Percentiles rank a stretch among this genome's conserved stretches.
Conservation (phyloP, 2,113 vertebrate species). For the Gasterosteus nipponicus region DNA sequence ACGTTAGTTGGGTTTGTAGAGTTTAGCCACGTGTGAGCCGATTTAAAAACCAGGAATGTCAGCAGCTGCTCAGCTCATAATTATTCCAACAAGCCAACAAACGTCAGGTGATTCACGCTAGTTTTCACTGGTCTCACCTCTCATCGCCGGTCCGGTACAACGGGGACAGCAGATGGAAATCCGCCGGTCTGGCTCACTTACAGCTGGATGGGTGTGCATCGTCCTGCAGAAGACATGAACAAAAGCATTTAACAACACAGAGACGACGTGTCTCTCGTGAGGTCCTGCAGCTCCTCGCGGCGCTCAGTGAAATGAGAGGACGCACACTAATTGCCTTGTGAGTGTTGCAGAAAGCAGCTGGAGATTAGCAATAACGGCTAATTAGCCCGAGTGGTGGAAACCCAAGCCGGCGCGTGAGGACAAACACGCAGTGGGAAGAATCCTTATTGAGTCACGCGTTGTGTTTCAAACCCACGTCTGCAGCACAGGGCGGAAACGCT, state of each 20-base stretch:
- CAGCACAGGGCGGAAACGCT: constrained; percentile 5
- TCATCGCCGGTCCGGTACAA: background rate
- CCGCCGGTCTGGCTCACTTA: too few relatives aligned
- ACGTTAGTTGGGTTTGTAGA: too few relatives aligned
- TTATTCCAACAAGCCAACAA: background rate
- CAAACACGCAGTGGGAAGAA: constrained; percentile 48
- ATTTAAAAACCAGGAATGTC: background rate
- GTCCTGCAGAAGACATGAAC: too few relatives aligned
- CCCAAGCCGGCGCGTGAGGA: constrained; percentile 49
- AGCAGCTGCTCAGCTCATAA: background rate
- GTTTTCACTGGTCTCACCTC: background rate
- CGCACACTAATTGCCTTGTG: constrained; percentile 63
- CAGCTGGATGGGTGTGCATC: too few relatives aligned
- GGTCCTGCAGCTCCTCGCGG: background rate
- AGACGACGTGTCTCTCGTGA: too few relatives aligned
- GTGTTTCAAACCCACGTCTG: constrained; percentile 11
- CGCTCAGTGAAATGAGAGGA: constrained; percentile 49
- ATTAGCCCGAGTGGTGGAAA: constrained; percentile 56
- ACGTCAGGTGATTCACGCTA: background rate
- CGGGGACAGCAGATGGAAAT: too few relatives aligned
- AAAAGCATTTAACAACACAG: background rate
- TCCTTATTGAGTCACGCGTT: constrained; percentile 57
- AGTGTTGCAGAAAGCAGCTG: constrained; percentile 67
- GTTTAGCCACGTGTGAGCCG: too few relatives aligned
- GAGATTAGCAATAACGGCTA: constrained; percentile 74